A percentile compares a stretch with the other conserved stretches of the same genome.
These are phyloP conservation scores for Pandemis cinnamomeana DNA, from an alignment of 2,888 invertebrate genomes.

Conservation along the genomic window DNA sequence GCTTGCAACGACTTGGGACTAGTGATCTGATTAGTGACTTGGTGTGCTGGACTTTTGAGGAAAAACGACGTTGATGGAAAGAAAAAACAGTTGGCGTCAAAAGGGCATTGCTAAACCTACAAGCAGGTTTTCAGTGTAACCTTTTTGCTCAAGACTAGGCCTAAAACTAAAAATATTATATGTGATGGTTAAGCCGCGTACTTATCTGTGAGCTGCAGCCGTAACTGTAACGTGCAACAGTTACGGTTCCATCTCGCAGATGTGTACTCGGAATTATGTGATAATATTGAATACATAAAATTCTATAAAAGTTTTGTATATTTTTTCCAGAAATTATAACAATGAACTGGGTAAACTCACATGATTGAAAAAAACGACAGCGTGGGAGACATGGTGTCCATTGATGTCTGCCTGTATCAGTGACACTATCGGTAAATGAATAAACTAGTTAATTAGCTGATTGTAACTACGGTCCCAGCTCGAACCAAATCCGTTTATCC, in stretches of 20 bases:
- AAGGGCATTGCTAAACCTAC: too few species aligned
- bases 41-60: background rate
- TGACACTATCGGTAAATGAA: conserved; percentile 6
- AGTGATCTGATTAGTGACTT: conserved; percentile 21
- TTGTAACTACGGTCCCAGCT: conserved; percentile 35
- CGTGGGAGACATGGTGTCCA: conserved; percentile 25
- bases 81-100: too few species aligned
- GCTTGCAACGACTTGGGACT: conserved; percentile 19
- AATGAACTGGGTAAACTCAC: conserved; percentile 24
- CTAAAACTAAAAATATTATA: too few species aligned
- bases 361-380: conserved; percentile 31
- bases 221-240: too few species aligned
- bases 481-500: conserved; percentile 52
- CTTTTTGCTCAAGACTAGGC: too few species aligned
- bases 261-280: too few species aligned
- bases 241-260: too few species aligned
- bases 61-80: background rate
- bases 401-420: conserved; percentile 25
- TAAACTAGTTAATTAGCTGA: conserved; percentile 21
- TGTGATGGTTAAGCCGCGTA: too few species aligned
- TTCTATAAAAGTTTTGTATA: background rate
- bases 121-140: too few species aligned
- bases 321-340: background rate
- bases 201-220: too few species aligned
- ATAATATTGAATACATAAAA: background rate